A percentile compares a stretch with the other conserved stretches of the same genome.
These are phyloP conservation scores for Dicrostonyx torquatus DNA, from an alignment of 2,797 vertebrate species.

Conservation along the genomic window DNA sequence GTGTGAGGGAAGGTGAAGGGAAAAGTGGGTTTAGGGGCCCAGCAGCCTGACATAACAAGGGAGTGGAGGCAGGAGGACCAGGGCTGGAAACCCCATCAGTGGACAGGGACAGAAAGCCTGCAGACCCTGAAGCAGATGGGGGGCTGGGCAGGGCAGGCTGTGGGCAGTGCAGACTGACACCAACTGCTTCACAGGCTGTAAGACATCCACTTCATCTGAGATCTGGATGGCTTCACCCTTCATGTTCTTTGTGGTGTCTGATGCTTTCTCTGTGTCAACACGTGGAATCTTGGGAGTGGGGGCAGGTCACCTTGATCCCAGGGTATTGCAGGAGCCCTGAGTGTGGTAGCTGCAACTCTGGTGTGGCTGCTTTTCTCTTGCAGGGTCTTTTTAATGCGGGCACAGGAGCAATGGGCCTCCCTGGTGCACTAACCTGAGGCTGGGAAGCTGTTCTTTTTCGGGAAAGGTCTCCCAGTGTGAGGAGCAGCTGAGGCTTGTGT, in stretches of 20 bases:
- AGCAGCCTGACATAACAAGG: background rate
- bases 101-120: background rate
- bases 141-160: background rate
- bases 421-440: too few species aligned
- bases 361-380: background rate
- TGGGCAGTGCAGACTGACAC: background rate
- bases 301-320: background rate
- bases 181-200: background rate
- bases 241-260: background rate
- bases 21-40: too few species aligned
- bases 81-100: background rate
- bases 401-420: background rate
- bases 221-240: background rate
- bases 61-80: accelerated
- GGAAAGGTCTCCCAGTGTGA: conserved; percentile 88
- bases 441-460: conserved; percentile 84
- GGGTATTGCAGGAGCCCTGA: too few species aligned
- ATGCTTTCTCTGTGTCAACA: background rate
- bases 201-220: background rate
- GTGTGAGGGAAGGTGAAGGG: background rate
- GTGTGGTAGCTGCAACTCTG: too few species aligned
- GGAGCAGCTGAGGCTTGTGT: conserved; percentile 86
- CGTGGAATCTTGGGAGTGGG: background rate
- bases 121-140: background rate
- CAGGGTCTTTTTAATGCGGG: background rate